A percentile compares a stretch with the other conserved stretches of the same genome.
Evolutionary conservation across 2,113 vertebrate genomes (phyloP).

Genomic region (Prionailurus viverrinus): DNA sequence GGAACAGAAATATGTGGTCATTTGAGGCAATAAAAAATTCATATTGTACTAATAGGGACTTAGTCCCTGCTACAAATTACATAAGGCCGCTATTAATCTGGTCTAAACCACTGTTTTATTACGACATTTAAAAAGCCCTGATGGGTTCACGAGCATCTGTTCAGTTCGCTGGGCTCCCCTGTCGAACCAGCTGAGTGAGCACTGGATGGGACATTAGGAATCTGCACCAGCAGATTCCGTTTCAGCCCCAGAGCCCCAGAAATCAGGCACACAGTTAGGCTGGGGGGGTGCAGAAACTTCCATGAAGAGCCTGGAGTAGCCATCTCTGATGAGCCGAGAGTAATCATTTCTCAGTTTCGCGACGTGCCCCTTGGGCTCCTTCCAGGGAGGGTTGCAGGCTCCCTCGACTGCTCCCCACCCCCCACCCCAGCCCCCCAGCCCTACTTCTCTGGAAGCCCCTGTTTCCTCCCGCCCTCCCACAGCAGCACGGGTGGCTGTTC

Average conservation of each 20-base stretch:
- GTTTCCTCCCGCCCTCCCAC: no score
- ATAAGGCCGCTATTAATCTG: not conserved
- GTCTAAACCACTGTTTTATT: not conserved
- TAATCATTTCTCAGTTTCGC: not conserved
- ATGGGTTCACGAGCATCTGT: not conserved
- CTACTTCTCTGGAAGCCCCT: not conserved
- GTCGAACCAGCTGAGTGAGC: not conserved
- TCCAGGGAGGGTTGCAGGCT: not conserved
- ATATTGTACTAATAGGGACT: not conserved
- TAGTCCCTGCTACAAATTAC: not conserved
- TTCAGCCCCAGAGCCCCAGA: not conserved
- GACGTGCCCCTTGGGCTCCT: not conserved
- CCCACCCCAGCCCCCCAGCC: not conserved
- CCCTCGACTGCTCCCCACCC: no score
- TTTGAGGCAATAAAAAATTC: not conserved
- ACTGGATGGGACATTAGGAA: fast-evolving
- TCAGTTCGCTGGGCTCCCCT: not conserved
- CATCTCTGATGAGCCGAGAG: not conserved
- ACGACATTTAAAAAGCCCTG: not conserved
- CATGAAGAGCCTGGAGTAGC: not conserved
- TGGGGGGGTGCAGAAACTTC: not conserved
- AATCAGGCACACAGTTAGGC: not conserved
- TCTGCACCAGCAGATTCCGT: not conserved
- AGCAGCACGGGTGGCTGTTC: not conserved
- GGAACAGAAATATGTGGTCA: not conserved